Conservation (phyloP, 2,888 invertebrate species). For the Arctia plantaginis region DNA sequence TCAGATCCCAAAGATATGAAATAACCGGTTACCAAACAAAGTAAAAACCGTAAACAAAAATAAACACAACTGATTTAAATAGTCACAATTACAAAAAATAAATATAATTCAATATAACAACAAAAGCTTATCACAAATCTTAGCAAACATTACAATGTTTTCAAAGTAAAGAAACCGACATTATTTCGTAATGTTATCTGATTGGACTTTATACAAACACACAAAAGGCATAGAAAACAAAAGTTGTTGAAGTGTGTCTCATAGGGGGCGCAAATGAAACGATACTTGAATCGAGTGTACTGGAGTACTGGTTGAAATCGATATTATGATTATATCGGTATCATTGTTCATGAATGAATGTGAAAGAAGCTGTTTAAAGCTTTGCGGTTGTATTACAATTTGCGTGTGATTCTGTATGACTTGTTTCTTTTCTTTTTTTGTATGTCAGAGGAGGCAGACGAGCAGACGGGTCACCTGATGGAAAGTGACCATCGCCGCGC, state of each 20-base stretch:
- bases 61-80: conserved; percentile 11
- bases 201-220: conserved; percentile 31
- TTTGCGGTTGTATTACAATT: conserved; percentile 31
- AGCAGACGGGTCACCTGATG: too few relatives aligned
- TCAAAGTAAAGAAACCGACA: conserved; percentile 44
- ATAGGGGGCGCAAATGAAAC: conserved; percentile 39
- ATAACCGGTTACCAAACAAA: conserved; percentile 10
- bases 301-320: conserved; percentile 68
- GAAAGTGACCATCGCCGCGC: too few relatives aligned
- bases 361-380: conserved; percentile 28
- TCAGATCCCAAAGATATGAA: neutral
- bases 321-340: conserved; percentile 66
- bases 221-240: conserved; percentile 46
- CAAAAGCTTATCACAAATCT: conserved; percentile 33
- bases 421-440: too few relatives aligned
- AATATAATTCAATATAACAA: conserved; percentile 9
- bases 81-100: conserved; percentile 4
- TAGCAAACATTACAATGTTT: conserved; percentile 47
- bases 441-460: too few relatives aligned
- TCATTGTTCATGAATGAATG: conserved; percentile 33
- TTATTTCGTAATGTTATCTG: conserved; percentile 39
- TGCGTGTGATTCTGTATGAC: conserved; percentile 33
- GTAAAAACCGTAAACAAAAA: neutral
- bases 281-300: conserved; percentile 59
- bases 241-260: conserved; percentile 29